A percentile compares a stretch with the other conserved stretches of the same genome.
Evolutionary conservation across 2,888 invertebrate species (phyloP).

Genomic region (Philhelius pedissequus): DNA sequence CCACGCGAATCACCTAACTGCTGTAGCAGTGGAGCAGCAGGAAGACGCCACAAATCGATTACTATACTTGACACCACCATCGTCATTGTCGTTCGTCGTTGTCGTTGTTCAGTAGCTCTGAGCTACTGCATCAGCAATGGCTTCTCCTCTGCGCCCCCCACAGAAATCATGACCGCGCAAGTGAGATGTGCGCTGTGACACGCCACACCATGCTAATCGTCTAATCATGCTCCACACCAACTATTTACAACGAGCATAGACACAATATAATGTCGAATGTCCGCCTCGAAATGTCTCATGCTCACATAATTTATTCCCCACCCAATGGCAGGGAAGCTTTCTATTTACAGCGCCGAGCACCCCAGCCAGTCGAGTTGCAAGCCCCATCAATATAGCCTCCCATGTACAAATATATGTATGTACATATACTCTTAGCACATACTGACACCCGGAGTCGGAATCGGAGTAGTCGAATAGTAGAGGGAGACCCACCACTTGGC

Average conservation of each 20-base stretch:
- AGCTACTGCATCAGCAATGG: slow-evolving; percentile 34
- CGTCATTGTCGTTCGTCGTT: slow-evolving; percentile 4
- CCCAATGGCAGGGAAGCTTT: slow-evolving; percentile 67
- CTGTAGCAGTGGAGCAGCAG: slow-evolving; percentile 15
- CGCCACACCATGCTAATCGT: slow-evolving; percentile 63
- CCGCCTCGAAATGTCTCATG: slow-evolving; percentile 66
- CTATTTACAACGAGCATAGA: slow-evolving; percentile 50
- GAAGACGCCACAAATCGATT: slow-evolving; percentile 67
- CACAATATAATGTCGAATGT: slow-evolving; percentile 67
- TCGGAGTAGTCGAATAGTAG: background rate
- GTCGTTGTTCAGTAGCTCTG: slow-evolving; percentile 34
- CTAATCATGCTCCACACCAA: slow-evolving; percentile 66
- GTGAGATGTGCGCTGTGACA: slow-evolving; percentile 63
- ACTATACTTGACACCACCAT: slow-evolving; percentile 43
- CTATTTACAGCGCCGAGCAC: slow-evolving; percentile 64
- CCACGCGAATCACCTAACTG: slow-evolving; percentile 57
- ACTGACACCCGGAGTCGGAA: slow-evolving; percentile 40
- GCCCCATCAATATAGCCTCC: slow-evolving; percentile 40
- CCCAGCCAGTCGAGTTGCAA: slow-evolving; percentile 64
- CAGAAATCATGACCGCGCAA: slow-evolving; percentile 36
- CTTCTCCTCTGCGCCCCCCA: background rate
- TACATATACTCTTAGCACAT: slow-evolving; percentile 45
- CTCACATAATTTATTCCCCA: slow-evolving; percentile 68
- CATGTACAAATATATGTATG: too few species aligned
- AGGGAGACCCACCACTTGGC: slow-evolving; percentile 60